Conservation (phyloP, 64 coral and sea anemone genomes). For the Porites australiensis region DNA sequence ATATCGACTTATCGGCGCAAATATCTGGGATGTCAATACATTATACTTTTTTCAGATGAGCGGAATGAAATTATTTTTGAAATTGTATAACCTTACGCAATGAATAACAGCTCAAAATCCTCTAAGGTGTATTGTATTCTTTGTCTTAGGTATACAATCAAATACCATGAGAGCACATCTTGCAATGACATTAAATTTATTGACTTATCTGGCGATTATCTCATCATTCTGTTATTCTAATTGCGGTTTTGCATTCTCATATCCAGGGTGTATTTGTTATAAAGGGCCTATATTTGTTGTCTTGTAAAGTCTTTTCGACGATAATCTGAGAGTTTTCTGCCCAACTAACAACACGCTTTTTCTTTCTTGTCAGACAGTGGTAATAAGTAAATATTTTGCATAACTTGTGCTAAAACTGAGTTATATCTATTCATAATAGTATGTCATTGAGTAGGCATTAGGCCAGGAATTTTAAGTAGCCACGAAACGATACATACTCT, state of each 20-base stretch:
- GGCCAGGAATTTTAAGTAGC: not conserved
- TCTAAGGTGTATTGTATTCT: not conserved
- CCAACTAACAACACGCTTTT: not conserved
- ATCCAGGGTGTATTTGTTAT: too few species aligned
- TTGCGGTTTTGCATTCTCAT: not conserved
- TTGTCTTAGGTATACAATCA: not conserved
- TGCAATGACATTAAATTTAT: slow-evolving; percentile 14
- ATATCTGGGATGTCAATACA: too few species aligned
- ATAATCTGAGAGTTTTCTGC: not conserved
- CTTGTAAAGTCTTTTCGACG: not conserved
- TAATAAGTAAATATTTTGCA: not conserved
- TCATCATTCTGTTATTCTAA: not conserved
- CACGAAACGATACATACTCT: not conserved
- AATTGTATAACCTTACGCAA: too few species aligned
- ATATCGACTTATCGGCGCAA: too few species aligned
- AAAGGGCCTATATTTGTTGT: not conserved
- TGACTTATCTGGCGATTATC: slow-evolving; percentile 2
- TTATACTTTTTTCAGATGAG: too few species aligned
- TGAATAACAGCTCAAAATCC: not conserved
- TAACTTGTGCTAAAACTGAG: not conserved
- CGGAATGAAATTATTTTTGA: too few species aligned
- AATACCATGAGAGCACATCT: not conserved
- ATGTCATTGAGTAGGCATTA: not conserved
- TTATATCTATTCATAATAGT: not conserved
- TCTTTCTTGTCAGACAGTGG: not conserved